These are phyloP conservation scores for Solenodon paradoxus DNA, from an alignment of 2,113 vertebrate species.

Conservation along the genomic window DNA sequence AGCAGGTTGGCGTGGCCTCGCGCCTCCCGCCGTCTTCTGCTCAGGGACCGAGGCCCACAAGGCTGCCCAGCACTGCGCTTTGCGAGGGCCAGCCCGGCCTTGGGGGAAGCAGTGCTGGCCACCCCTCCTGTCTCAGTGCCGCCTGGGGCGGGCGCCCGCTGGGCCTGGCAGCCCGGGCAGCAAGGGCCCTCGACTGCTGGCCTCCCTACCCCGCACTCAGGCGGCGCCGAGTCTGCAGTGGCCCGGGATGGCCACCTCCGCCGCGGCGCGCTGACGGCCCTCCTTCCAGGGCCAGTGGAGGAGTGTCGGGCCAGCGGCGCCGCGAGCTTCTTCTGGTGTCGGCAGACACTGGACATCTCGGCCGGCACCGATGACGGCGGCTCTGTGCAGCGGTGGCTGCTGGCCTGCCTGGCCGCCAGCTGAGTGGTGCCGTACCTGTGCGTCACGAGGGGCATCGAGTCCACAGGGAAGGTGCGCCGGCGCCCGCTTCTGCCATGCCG, in stretches of 20 bases:
- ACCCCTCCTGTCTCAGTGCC: no score
- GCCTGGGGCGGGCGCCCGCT: no score
- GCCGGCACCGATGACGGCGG: slow-evolving; percentile 81
- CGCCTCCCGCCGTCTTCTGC: not conserved
- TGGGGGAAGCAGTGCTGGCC: no score
- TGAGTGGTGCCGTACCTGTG: slow-evolving; percentile 92
- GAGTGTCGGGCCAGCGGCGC: slow-evolving; percentile 89
- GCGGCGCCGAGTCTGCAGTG: no score
- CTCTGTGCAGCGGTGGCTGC: slow-evolving; percentile 87
- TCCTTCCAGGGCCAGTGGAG: slow-evolving; percentile 79
- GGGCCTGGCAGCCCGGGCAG: no score
- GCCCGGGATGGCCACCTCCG: no score
- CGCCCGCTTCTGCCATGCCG: fast-evolving
- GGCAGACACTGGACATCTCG: slow-evolving; percentile 91
- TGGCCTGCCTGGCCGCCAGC: slow-evolving; percentile 85
- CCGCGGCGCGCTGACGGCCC: fast-evolving
- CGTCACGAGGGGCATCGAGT: slow-evolving; percentile 90
- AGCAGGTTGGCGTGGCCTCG: not conserved
- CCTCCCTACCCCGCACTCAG: no score
- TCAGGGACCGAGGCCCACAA: not conserved
- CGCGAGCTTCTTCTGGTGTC: slow-evolving; percentile 95
- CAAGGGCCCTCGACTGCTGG: no score
- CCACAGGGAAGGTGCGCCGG: slow-evolving; percentile 89
- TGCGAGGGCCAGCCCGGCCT: no score
- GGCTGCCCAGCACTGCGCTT: no score